Base-by-base conservation (phyloP, 2,797 vertebrate species). In the Nyctalus aviator region DNA sequence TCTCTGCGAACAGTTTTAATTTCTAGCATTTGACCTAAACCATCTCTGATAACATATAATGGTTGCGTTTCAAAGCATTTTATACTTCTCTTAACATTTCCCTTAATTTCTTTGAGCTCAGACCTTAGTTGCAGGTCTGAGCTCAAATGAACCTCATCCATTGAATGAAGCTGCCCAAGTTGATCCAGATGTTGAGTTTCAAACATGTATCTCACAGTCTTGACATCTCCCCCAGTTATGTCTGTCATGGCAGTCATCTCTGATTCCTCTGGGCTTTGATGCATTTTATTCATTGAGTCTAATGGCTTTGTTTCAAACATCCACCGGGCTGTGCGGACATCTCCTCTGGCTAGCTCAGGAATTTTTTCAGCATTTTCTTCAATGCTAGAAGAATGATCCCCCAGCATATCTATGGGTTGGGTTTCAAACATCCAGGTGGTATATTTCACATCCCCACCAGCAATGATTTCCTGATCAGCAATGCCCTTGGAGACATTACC, bases 361-460 rank as follows among this genome's bases (percentile, higher is more conserved):
- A 98, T 98, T 96, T 98, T 98, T 90, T 98, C 98, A 93, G 94
- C 97, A 53, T 97, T 98, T 97, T 98, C 98, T 91, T 96, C 92
- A 5, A 96, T 97, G 75, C 84, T 96, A 2, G 96, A 85, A 82
- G 97, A 96, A 90, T 95, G 94, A 66, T 97, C 88, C 10, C 96
- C 86, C 62, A 99, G 90, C 15, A 93, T 81, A 91, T 99, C 98
- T 32, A 98, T 98, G 23, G 98, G 98, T 82, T 99, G 98, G 6
- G 98, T 99, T 98, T 99, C 99, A 98, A 99, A 99, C 99, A 99
- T 99, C 98, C 99, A 99, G 20, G 98, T 98, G 12, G 98, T 99
- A 53, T 98, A 98, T 93, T 98, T 99, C 85, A 99, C 98, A 79
- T 99, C 99, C 83, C 99, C 98, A 55, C 98, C 98, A 48, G 98